Evolutionary conservation across 1,140 invertebrate species (phyloP).

Genomic region (Pogonomyrmex barbatus): DNA sequence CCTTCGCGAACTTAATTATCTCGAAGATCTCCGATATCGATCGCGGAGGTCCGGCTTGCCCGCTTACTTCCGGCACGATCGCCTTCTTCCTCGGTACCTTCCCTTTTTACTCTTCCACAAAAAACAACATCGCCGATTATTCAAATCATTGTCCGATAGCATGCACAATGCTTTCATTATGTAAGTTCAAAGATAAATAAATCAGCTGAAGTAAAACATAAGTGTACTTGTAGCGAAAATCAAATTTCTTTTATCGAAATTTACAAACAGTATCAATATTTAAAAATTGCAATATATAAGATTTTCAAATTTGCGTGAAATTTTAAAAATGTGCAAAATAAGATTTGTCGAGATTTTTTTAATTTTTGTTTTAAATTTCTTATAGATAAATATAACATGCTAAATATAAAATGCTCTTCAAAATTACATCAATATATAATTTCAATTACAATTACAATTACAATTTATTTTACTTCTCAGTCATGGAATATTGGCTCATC

Average conservation of each 20-base stretch:
- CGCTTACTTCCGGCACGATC: conserved; percentile 68
- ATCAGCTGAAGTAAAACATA: conserved; percentile 9
- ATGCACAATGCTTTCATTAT: conserved; percentile 9
- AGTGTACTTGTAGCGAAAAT: background rate
- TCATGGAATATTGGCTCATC: background rate
- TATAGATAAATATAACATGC: background rate
- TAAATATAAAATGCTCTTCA: background rate
- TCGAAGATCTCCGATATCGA: conserved; percentile 74
- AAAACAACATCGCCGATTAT: conserved; percentile 10
- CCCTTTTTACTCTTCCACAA: conserved; percentile 25
- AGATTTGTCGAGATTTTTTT: background rate
- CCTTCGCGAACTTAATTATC: conserved; percentile 80
- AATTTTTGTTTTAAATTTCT: background rate
- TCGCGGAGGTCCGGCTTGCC: conserved; percentile 62
- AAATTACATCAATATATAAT: background rate
- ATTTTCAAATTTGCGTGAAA: background rate
- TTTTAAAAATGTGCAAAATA: background rate
- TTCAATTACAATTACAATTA: background rate
- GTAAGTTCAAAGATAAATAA: conserved; percentile 43
- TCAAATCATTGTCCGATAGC: conserved; percentile 21
- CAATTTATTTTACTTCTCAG: background rate
- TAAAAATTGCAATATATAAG: background rate
- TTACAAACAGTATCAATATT: background rate
- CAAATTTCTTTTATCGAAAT: background rate
- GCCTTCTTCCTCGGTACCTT: conserved; percentile 47